Percentiles rank a stretch among this genome's conserved stretches.
These are phyloP conservation scores for Ectemnius continuus DNA, from an alignment of 2,888 invertebrate species.

Conservation along the genomic window DNA sequence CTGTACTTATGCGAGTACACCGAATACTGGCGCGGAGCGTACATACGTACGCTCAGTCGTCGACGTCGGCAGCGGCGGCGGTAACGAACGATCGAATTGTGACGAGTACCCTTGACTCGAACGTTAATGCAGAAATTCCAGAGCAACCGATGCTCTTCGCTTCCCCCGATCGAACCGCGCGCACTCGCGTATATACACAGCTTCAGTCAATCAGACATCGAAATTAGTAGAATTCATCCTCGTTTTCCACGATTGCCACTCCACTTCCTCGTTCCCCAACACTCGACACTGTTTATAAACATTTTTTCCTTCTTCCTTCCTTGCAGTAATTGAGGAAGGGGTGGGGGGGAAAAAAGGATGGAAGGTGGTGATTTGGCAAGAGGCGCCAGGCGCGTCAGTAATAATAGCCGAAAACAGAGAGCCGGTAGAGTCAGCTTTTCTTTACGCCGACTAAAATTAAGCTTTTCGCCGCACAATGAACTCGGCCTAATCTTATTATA, in stretches of 20 bases:
- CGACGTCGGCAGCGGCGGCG: too few relatives aligned
- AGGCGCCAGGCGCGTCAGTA: neutral
- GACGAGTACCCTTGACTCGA: too few relatives aligned
- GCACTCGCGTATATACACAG: too few relatives aligned
- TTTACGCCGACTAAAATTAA: conserved; percentile 3
- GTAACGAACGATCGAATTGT: too few relatives aligned
- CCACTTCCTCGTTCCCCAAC: neutral
- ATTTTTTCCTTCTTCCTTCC: neutral
- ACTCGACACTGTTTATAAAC: neutral
- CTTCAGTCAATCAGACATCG: neutral
- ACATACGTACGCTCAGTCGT: too few relatives aligned
- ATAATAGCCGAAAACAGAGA: neutral
- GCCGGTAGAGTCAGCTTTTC: neutral
- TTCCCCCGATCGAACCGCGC: too few relatives aligned
- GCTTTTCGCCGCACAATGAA: conserved; percentile 1
- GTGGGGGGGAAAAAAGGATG: too few relatives aligned
- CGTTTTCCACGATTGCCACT: neutral
- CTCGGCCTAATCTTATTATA: conserved; percentile 9
- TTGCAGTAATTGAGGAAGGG: neutral
- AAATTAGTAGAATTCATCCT: neutral
- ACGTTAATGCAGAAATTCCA: too few relatives aligned
- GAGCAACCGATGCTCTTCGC: too few relatives aligned
- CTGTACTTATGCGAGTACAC: too few relatives aligned
- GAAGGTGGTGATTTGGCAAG: neutral
- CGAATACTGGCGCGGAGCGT: too few relatives aligned